Conservation (phyloP, 1,140 invertebrate species). For the Pogonus chalceus region DNA sequence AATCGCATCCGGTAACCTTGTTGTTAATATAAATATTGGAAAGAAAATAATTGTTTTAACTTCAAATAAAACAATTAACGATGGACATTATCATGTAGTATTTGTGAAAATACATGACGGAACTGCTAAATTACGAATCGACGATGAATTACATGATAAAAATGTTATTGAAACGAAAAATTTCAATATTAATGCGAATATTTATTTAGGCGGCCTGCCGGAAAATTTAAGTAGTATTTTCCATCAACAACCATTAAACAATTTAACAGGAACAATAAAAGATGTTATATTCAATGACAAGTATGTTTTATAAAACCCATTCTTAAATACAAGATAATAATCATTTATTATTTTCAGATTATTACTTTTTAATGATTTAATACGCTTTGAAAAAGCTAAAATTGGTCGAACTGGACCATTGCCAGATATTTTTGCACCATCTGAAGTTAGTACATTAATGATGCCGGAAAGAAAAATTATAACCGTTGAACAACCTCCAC, state of each 20-base stretch:
- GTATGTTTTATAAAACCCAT: slow-evolving; percentile 42
- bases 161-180: not conserved
- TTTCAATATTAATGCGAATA: slow-evolving; percentile 29
- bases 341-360: slow-evolving; percentile 42
- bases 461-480: not conserved
- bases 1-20: slow-evolving; percentile 51
- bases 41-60: slow-evolving; percentile 49
- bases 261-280: slow-evolving; percentile 62
- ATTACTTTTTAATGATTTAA: slow-evolving; percentile 52
- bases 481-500: slow-evolving; percentile 35
- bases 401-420: slow-evolving; percentile 55
- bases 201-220: slow-evolving; percentile 57
- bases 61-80: slow-evolving; percentile 51
- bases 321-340: too few species aligned
- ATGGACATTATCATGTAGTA: slow-evolving; percentile 52
- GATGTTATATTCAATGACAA: slow-evolving; percentile 71
- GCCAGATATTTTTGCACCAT: not conserved
- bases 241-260: slow-evolving; percentile 14
- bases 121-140: slow-evolving; percentile 48
- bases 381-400: slow-evolving; percentile 55
- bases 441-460: not conserved
- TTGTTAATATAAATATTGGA: slow-evolving; percentile 58
- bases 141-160: slow-evolving; percentile 44
- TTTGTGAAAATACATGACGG: slow-evolving; percentile 43
- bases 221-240: slow-evolving; percentile 38